Percentiles rank a stretch among this genome's conserved stretches.
Evolutionary conservation across 2,113 vertebrate genomes (phyloP).

Genomic region (Atractosteus spatula): DNA sequence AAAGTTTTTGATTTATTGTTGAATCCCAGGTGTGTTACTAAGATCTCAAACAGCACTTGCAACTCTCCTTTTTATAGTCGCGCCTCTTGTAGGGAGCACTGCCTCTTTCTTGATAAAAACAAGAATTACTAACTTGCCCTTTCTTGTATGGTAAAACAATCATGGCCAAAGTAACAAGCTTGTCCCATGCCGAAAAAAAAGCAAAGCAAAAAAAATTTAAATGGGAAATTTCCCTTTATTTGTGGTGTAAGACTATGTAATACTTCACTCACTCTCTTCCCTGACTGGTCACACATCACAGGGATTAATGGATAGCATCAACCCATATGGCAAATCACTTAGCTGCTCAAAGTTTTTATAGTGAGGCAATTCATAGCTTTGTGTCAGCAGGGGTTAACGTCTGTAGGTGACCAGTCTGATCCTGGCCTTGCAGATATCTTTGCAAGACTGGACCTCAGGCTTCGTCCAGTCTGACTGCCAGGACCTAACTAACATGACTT

Average conservation of each 20-base stretch:
- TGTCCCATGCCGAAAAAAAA: too few relatives aligned
- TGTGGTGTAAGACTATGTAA: neutral
- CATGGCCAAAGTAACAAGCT: too few relatives aligned
- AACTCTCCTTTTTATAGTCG: too few relatives aligned
- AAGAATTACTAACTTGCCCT: too few relatives aligned
- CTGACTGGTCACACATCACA: constrained; percentile 22
- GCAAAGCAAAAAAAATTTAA: too few relatives aligned
- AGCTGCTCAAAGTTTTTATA: constrained; percentile 51
- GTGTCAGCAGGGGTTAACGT: constrained; percentile 61
- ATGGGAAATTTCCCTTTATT: too few relatives aligned
- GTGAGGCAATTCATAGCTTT: constrained; percentile 55
- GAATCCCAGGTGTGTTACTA: too few relatives aligned
- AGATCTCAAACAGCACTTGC: too few relatives aligned
- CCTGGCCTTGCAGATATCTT: constrained; percentile 38
- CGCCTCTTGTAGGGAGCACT: too few relatives aligned
- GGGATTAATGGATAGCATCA: constrained; percentile 50
- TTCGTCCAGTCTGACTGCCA: constrained; percentile 20
- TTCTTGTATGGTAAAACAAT: too few relatives aligned
- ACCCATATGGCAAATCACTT: constrained; percentile 66
- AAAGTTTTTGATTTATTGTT: too few relatives aligned
- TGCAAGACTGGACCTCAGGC: neutral
- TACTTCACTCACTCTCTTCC: constrained; percentile 15
- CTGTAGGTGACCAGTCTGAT: constrained; percentile 52
- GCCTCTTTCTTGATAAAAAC: too few relatives aligned
- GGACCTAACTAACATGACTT: constrained; percentile 48